These are phyloP conservation scores for Stegostoma tigrinum DNA, from an alignment of 2,113 vertebrate genomes.

Conservation along the genomic window DNA sequence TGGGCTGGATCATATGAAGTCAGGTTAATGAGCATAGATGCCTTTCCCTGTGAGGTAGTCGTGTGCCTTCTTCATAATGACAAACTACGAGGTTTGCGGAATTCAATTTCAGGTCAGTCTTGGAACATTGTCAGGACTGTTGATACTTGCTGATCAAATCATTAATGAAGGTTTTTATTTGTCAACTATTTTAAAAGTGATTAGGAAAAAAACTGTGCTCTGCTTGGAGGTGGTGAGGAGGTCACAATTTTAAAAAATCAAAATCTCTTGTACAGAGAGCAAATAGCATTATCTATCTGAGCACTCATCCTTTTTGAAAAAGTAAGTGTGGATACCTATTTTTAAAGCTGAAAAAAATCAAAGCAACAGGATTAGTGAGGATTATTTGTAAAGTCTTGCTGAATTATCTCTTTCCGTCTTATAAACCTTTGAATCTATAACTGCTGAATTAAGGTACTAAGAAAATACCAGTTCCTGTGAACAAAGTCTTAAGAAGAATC, in stretches of 20 bases:
- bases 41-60: not conserved
- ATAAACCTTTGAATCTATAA: not conserved
- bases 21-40: not conserved
- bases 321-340: not conserved
- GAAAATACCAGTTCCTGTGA: not conserved
- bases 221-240: not conserved
- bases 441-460: not conserved
- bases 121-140: not conserved
- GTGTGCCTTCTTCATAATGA: not conserved
- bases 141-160: not conserved
- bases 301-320: no score
- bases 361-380: not conserved
- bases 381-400: not conserved
- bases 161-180: not conserved
- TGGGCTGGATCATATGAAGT: not conserved
- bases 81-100: not conserved
- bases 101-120: not conserved
- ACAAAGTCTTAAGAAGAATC: not conserved
- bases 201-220: not conserved
- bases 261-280: not conserved
- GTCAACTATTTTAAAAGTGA: not conserved
- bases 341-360: not conserved
- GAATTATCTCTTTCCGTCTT: not conserved
- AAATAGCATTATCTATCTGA: not conserved
- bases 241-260: not conserved